phyloP scores from a whole-genome alignment of 2,797 vertebrate species.

The Centropyge bicolor region DNA sequence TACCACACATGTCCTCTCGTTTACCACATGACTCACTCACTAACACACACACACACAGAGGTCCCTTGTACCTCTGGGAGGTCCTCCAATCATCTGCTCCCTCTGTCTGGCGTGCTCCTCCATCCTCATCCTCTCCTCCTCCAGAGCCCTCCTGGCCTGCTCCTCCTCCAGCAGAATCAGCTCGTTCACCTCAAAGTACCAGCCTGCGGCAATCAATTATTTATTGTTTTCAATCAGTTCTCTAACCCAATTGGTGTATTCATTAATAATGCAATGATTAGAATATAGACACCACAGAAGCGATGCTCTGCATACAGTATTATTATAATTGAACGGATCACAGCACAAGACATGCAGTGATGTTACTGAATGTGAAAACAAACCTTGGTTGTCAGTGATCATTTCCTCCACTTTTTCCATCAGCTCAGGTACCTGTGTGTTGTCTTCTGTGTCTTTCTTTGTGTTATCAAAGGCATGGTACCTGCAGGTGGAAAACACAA shows the following conservation, averaged over 20 bases:
- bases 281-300: neutral
- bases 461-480: constrained; percentile 85
- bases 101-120: constrained; percentile 80
- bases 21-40: constrained; percentile 23
- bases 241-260: neutral
- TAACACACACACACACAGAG: neutral
- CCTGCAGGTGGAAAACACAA: constrained; percentile 47
- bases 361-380: neutral
- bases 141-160: constrained; percentile 79
- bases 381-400: constrained; percentile 85
- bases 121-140: constrained; percentile 83
- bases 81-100: constrained; percentile 85
- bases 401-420: constrained; percentile 86
- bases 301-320: neutral
- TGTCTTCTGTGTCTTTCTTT: constrained; percentile 76
- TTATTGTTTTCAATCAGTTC: constrained; percentile 7
- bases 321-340: neutral
- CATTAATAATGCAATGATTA: constrained; percentile 13
- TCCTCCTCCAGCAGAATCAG: constrained; percentile 80
- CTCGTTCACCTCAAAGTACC: constrained; percentile 86
- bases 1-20: neutral
- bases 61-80: constrained; percentile 81
- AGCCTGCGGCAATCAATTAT: constrained; percentile 65
- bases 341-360: neutral
- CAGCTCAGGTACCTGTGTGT: constrained; percentile 84